Evolutionary conservation across 2,888 invertebrate species (phyloP), one percentile per base, ranked within the genome.

Genomic region (Cephus rjabovi): DNA sequence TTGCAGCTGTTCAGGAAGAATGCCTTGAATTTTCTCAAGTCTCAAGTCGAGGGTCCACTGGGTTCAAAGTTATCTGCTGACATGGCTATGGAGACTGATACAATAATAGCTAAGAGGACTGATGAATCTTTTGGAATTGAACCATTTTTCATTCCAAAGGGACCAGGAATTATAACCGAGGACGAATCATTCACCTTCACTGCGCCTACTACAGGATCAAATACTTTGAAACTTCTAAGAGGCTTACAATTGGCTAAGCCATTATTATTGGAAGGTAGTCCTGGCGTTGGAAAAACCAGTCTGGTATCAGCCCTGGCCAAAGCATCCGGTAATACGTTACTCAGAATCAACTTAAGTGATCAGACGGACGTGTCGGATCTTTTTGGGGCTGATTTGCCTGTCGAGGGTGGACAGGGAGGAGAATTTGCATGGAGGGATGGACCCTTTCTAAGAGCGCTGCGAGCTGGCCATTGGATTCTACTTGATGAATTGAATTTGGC

Each of bases 301-400:
- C 93, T 99, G 77, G 97, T 99, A 2, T 95, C 96, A 77, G 98
- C 98, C 35, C 92, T 99, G 70, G 98, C 99, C 0, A 95, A 95
- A 88, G 94, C 95, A 12, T 95, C 98, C 3, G 97, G 97, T 1
- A 95, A 98, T 90, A 94, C 94, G 87, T 94, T 99, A 56, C 95
- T 98, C 23, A 94, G 99, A 74, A 98, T 99, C 79, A 99, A 99
- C 93, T 93, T 99, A 75, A 99, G 99, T 75, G 99, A 99, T 89
- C 99, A 99, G 93, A 99, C 99, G 69, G 99, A 99, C 92, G 95
- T 99, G 76, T 97, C 97, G 15, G 99, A 99, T 93, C 93, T 99
- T 73, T 99, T 99, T 92, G 99, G 99, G 34, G 97, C 98, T 4
- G 99, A 99, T 93, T 93, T 99, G 74, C 99, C 99, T 0, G 95